phyloP scores from a whole-genome alignment of 2,113 vertebrate species.

The Ramphastos sulfuratus region DNA sequence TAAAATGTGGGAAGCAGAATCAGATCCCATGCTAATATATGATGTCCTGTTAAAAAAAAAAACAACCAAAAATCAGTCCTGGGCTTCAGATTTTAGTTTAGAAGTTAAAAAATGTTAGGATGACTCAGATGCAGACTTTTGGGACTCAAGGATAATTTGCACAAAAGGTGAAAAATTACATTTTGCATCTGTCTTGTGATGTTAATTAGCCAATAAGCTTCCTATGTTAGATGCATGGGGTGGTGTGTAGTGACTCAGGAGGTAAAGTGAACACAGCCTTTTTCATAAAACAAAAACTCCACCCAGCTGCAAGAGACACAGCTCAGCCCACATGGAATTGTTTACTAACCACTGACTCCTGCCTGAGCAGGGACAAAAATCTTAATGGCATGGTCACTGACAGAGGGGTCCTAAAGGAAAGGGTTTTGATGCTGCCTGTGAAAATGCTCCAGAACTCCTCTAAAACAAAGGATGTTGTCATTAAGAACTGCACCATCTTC shows the following conservation, averaged over 20 bases:
- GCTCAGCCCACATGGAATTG: not conserved
- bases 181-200: not conserved
- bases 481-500: not conserved
- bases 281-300: not conserved
- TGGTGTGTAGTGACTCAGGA: not conserved
- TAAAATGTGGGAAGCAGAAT: not conserved
- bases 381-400: rapidly evolving
- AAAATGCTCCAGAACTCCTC: not conserved
- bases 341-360: not conserved
- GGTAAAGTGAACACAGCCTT: not conserved
- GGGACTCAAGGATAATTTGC: not conserved
- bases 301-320: not conserved
- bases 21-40: not conserved
- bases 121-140: not conserved
- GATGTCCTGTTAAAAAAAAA: not conserved
- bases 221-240: not conserved
- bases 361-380: not conserved
- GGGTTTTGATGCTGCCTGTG: not conserved
- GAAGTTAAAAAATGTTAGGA: not conserved
- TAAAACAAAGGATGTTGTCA: not conserved
- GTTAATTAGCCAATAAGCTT: not conserved
- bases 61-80: not conserved
- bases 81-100: not conserved
- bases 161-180: not conserved
- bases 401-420: not conserved